Evolutionary conservation across 2,888 invertebrate species (phyloP).

Genomic region (Orthosia gothica): DNA sequence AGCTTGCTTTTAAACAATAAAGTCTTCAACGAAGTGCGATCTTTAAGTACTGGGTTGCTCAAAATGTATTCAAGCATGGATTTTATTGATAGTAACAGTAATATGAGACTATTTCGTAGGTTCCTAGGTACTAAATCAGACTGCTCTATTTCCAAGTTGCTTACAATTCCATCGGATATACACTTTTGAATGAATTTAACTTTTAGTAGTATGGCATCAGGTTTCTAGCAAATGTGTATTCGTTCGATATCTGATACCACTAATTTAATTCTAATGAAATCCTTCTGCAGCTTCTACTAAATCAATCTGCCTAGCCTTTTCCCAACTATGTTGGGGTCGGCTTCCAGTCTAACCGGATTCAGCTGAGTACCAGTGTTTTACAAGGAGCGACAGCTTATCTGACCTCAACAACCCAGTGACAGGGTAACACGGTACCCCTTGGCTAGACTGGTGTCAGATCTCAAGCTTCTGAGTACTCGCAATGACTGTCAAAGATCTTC

Average conservation of each 20-base stretch:
- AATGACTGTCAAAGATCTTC: no score
- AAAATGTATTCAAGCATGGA: neutral
- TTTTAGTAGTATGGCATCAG: slow-evolving; percentile 4
- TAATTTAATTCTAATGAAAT: no score
- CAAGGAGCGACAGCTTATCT: no score
- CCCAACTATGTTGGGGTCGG: no score
- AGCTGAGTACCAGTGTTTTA: no score
- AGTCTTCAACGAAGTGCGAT: neutral
- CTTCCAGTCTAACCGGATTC: no score
- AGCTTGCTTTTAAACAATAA: neutral
- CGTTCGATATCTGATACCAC: neutral
- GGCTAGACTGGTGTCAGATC: no score
- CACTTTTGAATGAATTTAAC: neutral
- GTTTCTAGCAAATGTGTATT: neutral
- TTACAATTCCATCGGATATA: neutral
- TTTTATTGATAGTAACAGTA: slow-evolving; percentile 6
- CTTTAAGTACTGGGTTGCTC: neutral
- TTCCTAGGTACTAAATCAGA: slow-evolving; percentile 4
- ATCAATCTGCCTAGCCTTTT: no score
- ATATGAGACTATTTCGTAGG: neutral
- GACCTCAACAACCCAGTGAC: no score
- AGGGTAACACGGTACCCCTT: no score
- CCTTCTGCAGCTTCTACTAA: no score
- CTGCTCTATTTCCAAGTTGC: slow-evolving; percentile 13
- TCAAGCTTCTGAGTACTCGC: no score